Evolutionary conservation across 2,888 invertebrate species (phyloP), one percentile per base, ranked within the genome.

Genomic region (Philhelius pedissequus): DNA sequence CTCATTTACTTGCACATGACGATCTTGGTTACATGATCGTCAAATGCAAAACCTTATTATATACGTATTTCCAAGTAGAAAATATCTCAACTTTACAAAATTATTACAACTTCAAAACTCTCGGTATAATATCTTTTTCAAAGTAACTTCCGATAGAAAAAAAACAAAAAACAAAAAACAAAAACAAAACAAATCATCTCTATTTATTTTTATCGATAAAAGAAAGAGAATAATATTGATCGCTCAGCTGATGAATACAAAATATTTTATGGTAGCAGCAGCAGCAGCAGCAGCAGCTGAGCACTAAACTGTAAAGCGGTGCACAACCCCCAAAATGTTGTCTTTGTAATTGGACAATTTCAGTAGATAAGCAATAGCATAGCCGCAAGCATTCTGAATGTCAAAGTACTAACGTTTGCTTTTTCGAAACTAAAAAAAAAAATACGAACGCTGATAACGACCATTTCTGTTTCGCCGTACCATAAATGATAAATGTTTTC

Each of bases 401-500:
- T 60, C 74, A 60, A 78, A 77, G 54, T 73, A 69, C 27, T 48
- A 64, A 32, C 64, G 71, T 73, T 69, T 60, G 60, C 76, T 45
- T 68, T 54, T 64, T 32, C 77, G 77, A 82, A 73, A 52, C 66
- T 69, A 11, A 40, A 32, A 20, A 30, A 45, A 48, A 68, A 76
- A 62, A 68, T 32, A 81, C 82, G 77, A 82, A 82, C 77, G 25
- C 68, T 77, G 81, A 82, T 77, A 82, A 82, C 82, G 77, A 82
- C 27, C 60, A 32, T 27, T 43, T 35, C 18, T 38, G 27, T 54
- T 30, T 35, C 56, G 3, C n/a, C 18, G n/a, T n/a, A n/a, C n/a
- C n/a, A n/a, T n/a, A 52, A 38, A 43, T 27, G 13, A 15, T 78
- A 87, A 88, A 87, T 87, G 86, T 86, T 89, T 87, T 87, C 87